Conservation (phyloP, 2,888 invertebrate genomes). For the Malthinus flaveolus region DNA sequence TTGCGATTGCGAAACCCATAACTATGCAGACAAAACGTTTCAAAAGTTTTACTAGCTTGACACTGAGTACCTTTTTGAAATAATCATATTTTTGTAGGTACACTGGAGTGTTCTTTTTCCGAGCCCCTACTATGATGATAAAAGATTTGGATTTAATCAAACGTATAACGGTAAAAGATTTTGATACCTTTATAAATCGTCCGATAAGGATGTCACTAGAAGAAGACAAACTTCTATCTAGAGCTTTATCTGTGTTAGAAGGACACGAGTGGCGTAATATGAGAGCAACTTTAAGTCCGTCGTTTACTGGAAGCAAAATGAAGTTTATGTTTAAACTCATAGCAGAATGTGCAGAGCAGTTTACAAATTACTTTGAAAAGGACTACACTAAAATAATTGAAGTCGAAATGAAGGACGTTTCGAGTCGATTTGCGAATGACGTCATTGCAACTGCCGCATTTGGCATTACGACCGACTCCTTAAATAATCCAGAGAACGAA, state of each 20-base stretch:
- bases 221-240: conserved; percentile 22
- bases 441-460: conserved; percentile 60
- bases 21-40: too few species aligned
- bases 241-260: conserved; percentile 13
- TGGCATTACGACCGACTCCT: conserved; percentile 60
- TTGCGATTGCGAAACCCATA: too few species aligned
- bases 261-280: conserved; percentile 24
- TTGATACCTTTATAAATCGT: conserved; percentile 39
- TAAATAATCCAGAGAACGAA: conserved; percentile 57
- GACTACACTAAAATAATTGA: conserved; percentile 31
- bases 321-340: conserved; percentile 19
- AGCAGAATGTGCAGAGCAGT: conserved; percentile 29
- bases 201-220: conserved; percentile 20
- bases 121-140: conserved; percentile 18
- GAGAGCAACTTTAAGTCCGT: conserved; percentile 21
- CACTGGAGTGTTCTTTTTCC: conserved; percentile 16
- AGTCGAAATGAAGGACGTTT: conserved; percentile 55
- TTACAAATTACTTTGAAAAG: conserved; percentile 35
- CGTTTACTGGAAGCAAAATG: conserved; percentile 27
- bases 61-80: too few species aligned
- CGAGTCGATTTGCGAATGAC: conserved; percentile 57
- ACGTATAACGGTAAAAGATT: conserved; percentile 33
- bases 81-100: not conserved
- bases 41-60: too few species aligned
- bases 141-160: conserved; percentile 33